A percentile compares a stretch with the other conserved stretches of the same genome.
Evolutionary conservation across 2,797 vertebrate genomes (phyloP).

Genomic region (Sorex maritimensis): DNA sequence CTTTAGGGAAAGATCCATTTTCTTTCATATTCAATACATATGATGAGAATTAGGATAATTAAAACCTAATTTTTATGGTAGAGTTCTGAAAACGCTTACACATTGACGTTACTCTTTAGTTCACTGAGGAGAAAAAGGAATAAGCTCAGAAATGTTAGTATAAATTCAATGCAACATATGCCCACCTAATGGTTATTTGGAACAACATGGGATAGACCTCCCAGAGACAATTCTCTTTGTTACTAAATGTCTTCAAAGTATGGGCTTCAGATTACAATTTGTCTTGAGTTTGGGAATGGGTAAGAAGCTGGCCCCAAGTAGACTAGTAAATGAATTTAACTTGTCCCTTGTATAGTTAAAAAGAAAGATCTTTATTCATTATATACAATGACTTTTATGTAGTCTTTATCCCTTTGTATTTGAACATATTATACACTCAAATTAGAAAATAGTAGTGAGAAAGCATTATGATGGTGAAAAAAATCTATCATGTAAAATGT

Average conservation of each 20-base stretch:
- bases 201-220: constrained; percentile 79
- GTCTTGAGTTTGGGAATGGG: constrained; percentile 69
- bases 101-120: constrained; percentile 59
- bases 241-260: constrained; percentile 76
- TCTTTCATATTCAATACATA: constrained; percentile 25
- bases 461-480: not conserved
- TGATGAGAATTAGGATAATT: constrained; percentile 57
- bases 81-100: constrained; percentile 71
- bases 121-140: constrained; percentile 62
- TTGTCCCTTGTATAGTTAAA: constrained; percentile 33
- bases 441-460: constrained; percentile 31
- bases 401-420: constrained; percentile 64
- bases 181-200: constrained; percentile 79
- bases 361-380: constrained; percentile 62
- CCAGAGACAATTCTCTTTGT: constrained; percentile 75
- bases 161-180: constrained; percentile 83
- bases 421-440: constrained; percentile 30
- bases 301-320: constrained; percentile 40
- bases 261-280: constrained; percentile 66
- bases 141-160: constrained; percentile 77
- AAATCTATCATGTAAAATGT: constrained; percentile 19
- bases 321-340: constrained; percentile 69
- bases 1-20: constrained; percentile 30
- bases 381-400: constrained; percentile 29
- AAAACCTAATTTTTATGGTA: constrained; percentile 63